Percentiles rank a stretch among this genome's conserved stretches.
phyloP scores from a whole-genome alignment of 2,113 vertebrate genomes.

The Pterocles burchelli region DNA sequence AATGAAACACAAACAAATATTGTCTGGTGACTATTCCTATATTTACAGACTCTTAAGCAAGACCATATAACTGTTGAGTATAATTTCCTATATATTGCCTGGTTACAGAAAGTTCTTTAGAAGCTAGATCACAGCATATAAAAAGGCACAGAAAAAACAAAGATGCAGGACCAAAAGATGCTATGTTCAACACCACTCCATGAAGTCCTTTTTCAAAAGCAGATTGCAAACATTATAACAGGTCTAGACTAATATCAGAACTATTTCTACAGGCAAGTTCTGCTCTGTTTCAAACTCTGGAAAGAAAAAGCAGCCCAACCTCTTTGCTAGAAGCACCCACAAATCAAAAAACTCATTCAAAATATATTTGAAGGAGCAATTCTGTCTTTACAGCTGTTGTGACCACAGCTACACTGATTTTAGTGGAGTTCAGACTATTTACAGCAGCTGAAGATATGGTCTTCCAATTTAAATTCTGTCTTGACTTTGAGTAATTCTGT shows the following conservation, averaged over 20 bases:
- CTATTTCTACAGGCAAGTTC: background rate
- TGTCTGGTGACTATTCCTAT: background rate
- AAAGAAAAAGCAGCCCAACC: background rate
- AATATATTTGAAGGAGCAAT: background rate
- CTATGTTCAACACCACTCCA: background rate
- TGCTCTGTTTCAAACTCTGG: background rate
- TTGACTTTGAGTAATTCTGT: slow-evolving; percentile 65
- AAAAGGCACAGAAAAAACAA: background rate
- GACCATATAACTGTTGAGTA: background rate
- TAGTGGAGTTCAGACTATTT: background rate
- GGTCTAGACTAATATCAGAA: background rate
- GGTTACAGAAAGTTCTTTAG: background rate
- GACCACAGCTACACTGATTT: background rate
- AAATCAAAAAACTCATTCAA: background rate
- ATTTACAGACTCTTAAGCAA: background rate
- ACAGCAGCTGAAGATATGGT: slow-evolving; percentile 30
- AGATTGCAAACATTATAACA: background rate
- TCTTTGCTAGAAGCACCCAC: background rate
- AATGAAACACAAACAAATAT: background rate
- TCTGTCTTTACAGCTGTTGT: background rate
- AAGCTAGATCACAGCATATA: background rate
- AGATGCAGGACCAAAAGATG: background rate
- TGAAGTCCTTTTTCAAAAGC: background rate
- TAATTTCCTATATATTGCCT: background rate
- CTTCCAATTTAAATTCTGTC: slow-evolving; percentile 60